Base-by-base conservation (phyloP, 2,797 vertebrate species). In the Anguilla anguilla region DNA sequence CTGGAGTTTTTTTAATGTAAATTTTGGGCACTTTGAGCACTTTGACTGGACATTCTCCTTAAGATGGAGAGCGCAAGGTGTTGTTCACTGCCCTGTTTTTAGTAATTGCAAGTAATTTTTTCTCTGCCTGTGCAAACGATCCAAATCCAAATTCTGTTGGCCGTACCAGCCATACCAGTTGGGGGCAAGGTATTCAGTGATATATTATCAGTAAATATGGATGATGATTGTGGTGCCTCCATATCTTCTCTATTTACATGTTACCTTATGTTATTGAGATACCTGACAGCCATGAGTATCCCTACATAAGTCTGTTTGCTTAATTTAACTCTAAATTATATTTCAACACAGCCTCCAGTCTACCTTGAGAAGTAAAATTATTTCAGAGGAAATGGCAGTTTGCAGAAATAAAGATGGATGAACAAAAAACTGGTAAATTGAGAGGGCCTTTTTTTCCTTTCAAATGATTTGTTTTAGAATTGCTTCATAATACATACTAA, bases 401-500 rank as follows among this genome's bases (percentile, higher is more conserved):
- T 94, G 90, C 89, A 89, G 88, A 90, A 93, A 89, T 92, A 89
- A 87, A 89, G 85, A 88, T 87, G 0, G 51, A 89, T 88, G 89
- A 89, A 91, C 92, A 93, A 81, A 94, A 94, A 92, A 91, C 90
- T 87, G 67, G 86, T 85, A 89, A 90, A 94, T 95, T 90, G 89
- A 91, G 89, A 90, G 35, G 59, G 51, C 59, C 85, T 88, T 74
- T 82, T 85, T 86, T 91, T 88, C 88, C 85, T 85, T 84, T 81
- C 83, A 83, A 86, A 83, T 87, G 81, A 86, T 81, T 74, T 87
- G 89, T 90, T 87, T 85, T 67, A 88, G 67, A 61, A 88, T 89
- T 25, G 59, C 85, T 90, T 90, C 87, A 87, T 84, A 87, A 81
- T 87, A 89, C 91, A 74, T 89, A 90, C 88, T 91, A 90, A 88